These are phyloP conservation scores for Hormiphora californensis DNA, from an alignment of 37 sponge, comb jelly and placozoan species.

Conservation along the genomic window DNA sequence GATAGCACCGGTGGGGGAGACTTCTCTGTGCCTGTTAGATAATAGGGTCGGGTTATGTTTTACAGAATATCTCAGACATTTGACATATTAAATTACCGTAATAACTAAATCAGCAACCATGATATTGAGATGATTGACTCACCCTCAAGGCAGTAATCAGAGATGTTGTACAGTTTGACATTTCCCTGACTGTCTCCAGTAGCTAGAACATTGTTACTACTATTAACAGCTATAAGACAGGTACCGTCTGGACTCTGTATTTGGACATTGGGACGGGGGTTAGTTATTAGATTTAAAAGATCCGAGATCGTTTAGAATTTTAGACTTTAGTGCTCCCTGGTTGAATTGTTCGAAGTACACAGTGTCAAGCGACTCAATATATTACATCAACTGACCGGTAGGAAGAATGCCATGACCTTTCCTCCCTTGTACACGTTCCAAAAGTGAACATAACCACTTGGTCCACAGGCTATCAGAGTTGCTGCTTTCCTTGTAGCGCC, in stretches of 20 bases:
- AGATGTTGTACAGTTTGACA: slow-evolving; percentile 40
- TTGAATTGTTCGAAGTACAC: too few relatives aligned
- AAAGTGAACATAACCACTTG: slow-evolving; percentile 69
- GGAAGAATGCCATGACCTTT: not conserved
- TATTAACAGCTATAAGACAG: not conserved
- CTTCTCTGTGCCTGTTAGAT: not conserved
- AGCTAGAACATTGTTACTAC: slow-evolving; percentile 5
- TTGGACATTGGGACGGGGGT: too few relatives aligned
- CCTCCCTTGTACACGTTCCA: slow-evolving; percentile 71
- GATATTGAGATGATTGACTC: not conserved
- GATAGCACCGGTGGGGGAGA: slow-evolving; percentile 8
- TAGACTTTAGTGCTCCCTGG: too few relatives aligned
- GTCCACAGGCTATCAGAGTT: slow-evolving; percentile 69
- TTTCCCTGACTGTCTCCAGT: not conserved
- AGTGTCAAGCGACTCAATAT: too few relatives aligned
- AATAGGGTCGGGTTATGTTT: not conserved
- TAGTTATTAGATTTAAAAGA: too few relatives aligned
- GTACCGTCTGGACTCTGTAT: not conserved
- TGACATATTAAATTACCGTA: not conserved
- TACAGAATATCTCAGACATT: not conserved
- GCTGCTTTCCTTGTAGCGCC: slow-evolving; percentile 57
- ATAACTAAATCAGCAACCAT: not conserved
- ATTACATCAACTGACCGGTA: too few relatives aligned
- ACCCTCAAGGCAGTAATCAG: slow-evolving; percentile 14
- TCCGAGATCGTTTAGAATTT: too few relatives aligned